Conservation (phyloP, 2,113 vertebrate genomes). For the Scortum barcoo region DNA sequence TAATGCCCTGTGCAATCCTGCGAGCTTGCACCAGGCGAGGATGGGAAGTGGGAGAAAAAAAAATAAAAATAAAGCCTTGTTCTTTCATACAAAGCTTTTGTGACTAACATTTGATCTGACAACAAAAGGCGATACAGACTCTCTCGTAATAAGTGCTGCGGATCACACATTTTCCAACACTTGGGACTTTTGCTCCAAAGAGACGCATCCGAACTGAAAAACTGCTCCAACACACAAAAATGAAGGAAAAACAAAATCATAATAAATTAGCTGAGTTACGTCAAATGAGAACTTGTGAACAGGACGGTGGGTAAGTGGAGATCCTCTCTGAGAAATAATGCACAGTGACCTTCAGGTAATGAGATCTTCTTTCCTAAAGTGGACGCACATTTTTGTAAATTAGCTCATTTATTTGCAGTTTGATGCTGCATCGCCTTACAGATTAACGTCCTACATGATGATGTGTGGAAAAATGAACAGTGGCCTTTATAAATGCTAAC, state of each 20-base stretch:
- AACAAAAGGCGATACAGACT: constrained; percentile 42
- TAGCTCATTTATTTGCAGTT: neutral
- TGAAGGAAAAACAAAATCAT: neutral
- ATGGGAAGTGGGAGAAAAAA: constrained; percentile 5
- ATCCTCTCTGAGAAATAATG: neutral
- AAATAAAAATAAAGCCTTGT: constrained; percentile 21
- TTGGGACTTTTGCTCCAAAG: neutral
- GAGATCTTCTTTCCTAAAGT: neutral
- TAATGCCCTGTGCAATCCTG: constrained; percentile 45
- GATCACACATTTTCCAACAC: neutral
- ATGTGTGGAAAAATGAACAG: neutral
- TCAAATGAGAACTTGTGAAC: neutral
- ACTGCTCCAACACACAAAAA: neutral
- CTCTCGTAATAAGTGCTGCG: constrained; percentile 19
- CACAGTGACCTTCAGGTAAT: constrained; percentile 21
- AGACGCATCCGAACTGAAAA: neutral
- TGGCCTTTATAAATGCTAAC: neutral
- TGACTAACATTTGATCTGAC: constrained; percentile 51
- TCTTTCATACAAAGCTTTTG: constrained; percentile 54
- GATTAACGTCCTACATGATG: neutral
- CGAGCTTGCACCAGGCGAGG: constrained; percentile 23
- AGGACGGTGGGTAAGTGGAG: neutral
- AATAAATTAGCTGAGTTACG: neutral
- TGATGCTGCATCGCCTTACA: neutral
- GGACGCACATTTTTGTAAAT: constrained; percentile 1